Evolutionary conservation across 2,888 invertebrate genomes (phyloP), one percentile per base, ranked within the genome.

Genomic region (Sarcophaga caerulescens): DNA sequence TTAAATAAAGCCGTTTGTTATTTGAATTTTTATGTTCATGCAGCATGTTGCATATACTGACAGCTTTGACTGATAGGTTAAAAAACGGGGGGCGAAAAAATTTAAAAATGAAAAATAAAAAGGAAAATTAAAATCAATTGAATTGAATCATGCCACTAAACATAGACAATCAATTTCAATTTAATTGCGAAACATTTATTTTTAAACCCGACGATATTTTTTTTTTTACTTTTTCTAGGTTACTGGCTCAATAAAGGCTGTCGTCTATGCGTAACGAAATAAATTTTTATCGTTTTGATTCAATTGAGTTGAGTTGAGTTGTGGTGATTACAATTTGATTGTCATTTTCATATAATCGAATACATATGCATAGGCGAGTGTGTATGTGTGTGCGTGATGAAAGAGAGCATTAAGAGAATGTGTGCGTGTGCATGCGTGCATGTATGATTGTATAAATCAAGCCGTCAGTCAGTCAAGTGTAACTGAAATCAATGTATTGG

Each of bases 141-240:
- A 70, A 52, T 70, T 78, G 59, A 70, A 52, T 70, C 25, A 47
- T 79, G 69, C 75, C 74, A 81, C 57, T 74, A 14, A 68, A 85
- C 81, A 74, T 79, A 79, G 78, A 69, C 74, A 77, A 75, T 74
- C 69, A 79, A 79, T 85, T 81, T 73, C 60, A 60, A 62, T 59
- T 62, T 47, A 63, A 74, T 74, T 52, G 44, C n/a, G n/a, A 75
- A 47, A 60, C 21, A 60, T 19, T 60, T 60, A 17, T 60, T n/a
- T 60, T 21, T 60, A 21, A n/a, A n/a, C 5, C 3, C 14, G 52
- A 17, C 17, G 14, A 0, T 4, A 14, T 12, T 17, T 4, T 8
- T 17, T 74, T 60, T 60, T 21, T 63, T 17, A 63, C 1, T 25
- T 25, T n/a, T 65, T 65, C 4, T 80, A 47, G 45, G 8, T 25